Percentiles rank a stretch among this genome's conserved stretches.
These are phyloP conservation scores for Mimachlamys varia DNA, from an alignment of 2,888 invertebrate species.

Conservation along the genomic window DNA sequence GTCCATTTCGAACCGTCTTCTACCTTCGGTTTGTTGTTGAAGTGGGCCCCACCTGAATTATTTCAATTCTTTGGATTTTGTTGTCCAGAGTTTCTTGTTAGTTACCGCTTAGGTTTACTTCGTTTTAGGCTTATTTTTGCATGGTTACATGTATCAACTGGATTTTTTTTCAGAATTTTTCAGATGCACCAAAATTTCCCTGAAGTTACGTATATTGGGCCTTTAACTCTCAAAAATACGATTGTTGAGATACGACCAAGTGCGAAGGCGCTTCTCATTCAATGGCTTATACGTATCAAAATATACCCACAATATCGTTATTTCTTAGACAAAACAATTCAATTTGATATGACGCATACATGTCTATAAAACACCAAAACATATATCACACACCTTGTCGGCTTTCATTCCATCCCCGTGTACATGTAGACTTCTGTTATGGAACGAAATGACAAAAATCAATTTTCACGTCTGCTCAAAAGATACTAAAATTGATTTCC, in stretches of 20 bases:
- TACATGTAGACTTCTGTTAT: neutral
- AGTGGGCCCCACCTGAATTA: no score
- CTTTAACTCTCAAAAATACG: no score
- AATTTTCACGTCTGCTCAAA: neutral
- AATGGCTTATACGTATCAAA: neutral
- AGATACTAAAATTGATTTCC: neutral
- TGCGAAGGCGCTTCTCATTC: neutral
- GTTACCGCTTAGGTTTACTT: no score
- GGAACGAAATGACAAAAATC: constrained; percentile 1
- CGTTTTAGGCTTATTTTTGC: no score
- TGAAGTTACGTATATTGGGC: no score
- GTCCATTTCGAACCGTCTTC: no score
- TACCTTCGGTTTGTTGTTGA: no score
- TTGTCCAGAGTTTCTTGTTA: no score
- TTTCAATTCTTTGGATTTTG: no score
- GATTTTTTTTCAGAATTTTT: no score
- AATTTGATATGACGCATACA: neutral
- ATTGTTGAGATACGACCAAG: neutral
- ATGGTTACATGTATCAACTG: no score
- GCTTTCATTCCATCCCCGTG: neutral
- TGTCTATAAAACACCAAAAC: neutral
- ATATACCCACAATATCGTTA: neutral
- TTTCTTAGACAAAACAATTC: neutral
- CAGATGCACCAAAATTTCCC: no score
- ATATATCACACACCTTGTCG: neutral